These are phyloP conservation scores for Telmatochromis brachygnathus DNA, from an alignment of 2,113 vertebrate species.

Conservation along the genomic window DNA sequence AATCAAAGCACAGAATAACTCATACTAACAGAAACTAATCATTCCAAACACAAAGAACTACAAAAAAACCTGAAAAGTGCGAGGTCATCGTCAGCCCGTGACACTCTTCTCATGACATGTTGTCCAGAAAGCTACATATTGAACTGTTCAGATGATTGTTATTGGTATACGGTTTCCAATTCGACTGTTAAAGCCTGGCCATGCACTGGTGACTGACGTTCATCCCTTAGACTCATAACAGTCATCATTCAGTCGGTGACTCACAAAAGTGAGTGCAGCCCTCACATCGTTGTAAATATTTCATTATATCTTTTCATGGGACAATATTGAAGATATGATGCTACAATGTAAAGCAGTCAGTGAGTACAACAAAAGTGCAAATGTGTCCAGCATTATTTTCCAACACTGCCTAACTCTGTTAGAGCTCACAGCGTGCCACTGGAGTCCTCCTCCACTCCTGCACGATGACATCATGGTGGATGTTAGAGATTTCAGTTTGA, in stretches of 20 bases:
- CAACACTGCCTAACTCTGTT: neutral
- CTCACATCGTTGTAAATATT: neutral
- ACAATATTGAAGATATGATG: neutral
- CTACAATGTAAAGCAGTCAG: neutral
- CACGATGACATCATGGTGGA: neutral
- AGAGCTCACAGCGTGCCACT: neutral
- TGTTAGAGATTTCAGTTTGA: neutral
- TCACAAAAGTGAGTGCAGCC: rapidly evolving
- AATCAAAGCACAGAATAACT: neutral
- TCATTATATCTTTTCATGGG: neutral
- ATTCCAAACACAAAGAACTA: neutral
- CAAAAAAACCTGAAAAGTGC: neutral
- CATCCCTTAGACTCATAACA: neutral
- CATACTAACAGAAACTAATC: neutral
- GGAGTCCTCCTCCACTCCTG: neutral
- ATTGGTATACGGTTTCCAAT: neutral
- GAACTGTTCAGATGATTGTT: neutral
- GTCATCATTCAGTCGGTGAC: neutral
- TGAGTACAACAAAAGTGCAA: neutral
- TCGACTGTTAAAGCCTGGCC: neutral
- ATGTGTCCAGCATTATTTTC: neutral
- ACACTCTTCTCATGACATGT: neutral
- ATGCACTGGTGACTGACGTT: neutral
- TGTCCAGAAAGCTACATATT: neutral
- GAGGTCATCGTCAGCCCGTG: neutral